Evolutionary conservation across 2,113 vertebrate species (phyloP), one percentile per base, ranked within the genome.

Genomic region (Fregetta grallaria): DNA sequence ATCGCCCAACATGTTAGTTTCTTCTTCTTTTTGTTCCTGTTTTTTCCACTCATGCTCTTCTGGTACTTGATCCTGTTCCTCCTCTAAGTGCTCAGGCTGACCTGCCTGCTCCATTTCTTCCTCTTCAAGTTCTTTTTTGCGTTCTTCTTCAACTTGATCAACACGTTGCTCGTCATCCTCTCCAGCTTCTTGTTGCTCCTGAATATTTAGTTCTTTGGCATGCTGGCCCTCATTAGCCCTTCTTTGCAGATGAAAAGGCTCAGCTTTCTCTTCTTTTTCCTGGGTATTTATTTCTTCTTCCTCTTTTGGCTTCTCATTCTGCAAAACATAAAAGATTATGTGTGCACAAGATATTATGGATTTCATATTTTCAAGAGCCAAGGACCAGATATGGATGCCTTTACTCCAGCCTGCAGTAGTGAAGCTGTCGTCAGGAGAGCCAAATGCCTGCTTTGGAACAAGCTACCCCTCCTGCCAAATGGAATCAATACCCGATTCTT

Each of bases 41-140:
- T 98, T 98, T 83, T 95, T 96, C 97, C 98, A 98, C 26, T 97
- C 97, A 3, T 97, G 98, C 45, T 99, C 99, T 58, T 98, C 99
- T 13, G 99, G 98, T 4, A 93, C 98, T 21, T 99, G 98, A 34
- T 99, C 99, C 1, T 99, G 98, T 1, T 98, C 99, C 85, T 99
- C 99, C 52, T 98, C 99, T 75, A 99, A 98, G 67, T 79, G 98
- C 87, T 99, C 98, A 0, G 98, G 98, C 87, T 97, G 98, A 82
- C 99, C 99, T 1, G 99, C 99, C 97, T 99, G 99, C 97, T 99
- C 99, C 98, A 98, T 99, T 36, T 98, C 98, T 88, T 99, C 98
- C 96, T 99, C 99, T 3, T 99, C 99, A 29, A 99, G 98, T 61
- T 99, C 99, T 63, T 98, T 98, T 21, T 98, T 96, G 22, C 97